phyloP scores from a whole-genome alignment of 2,797 vertebrate genomes.

The Sebastes dallii region DNA sequence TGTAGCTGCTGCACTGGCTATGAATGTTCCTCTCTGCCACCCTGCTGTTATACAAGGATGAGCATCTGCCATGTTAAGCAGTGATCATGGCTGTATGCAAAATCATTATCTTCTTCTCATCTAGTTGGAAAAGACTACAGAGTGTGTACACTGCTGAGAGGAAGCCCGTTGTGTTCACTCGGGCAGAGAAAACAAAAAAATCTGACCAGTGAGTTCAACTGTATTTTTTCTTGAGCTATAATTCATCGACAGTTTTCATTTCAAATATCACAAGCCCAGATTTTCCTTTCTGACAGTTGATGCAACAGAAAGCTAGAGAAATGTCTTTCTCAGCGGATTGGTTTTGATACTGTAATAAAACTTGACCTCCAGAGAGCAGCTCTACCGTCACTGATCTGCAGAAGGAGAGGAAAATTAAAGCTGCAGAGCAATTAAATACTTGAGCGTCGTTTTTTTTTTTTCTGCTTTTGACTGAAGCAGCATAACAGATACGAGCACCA shows the following conservation, averaged over 20 bases:
- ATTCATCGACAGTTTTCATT: constrained; percentile 1
- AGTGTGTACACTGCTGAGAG: not conserved
- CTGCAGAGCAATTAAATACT: not conserved
- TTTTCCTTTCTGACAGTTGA: constrained; percentile 3
- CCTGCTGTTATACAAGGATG: not conserved
- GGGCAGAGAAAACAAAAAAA: not conserved
- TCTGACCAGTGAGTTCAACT: not conserved
- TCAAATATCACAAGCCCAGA: constrained; percentile 1
- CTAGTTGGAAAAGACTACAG: not conserved
- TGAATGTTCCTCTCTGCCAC: not conserved
- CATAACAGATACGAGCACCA: constrained; percentile 26
- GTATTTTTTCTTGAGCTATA: constrained; percentile 8
- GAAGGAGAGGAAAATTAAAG: constrained; percentile 13
- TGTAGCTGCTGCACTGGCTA: rapidly evolving
- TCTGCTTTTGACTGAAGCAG: constrained; percentile 14
- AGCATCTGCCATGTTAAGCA: constrained; percentile 6
- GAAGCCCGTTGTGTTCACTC: not conserved
- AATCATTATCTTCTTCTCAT: constrained; percentile 6
- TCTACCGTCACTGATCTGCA: not conserved
- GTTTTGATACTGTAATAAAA: constrained; percentile 22
- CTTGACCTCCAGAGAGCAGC: not conserved
- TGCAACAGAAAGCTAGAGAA: not conserved
- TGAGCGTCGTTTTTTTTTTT: not conserved
- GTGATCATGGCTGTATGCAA: not conserved
- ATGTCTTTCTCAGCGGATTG: not conserved